These are phyloP conservation scores for Steinernema hermaphroditum DNA, from an alignment of 2,888 invertebrate genomes.

Conservation along the genomic window DNA sequence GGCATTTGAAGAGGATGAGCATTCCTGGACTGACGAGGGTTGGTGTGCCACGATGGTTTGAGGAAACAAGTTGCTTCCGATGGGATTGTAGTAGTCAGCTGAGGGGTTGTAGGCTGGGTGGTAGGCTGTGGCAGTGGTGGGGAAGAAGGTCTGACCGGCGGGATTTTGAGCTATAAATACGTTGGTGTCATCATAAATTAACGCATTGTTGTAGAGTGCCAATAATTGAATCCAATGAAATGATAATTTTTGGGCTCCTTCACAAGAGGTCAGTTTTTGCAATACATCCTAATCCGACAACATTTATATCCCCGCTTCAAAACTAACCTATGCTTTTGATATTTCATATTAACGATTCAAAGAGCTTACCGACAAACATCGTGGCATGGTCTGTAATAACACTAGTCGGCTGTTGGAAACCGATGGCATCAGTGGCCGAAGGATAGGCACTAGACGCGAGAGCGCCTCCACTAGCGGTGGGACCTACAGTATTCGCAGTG, in stretches of 20 bases:
- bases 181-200: too few relatives aligned
- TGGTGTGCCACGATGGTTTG: constrained; percentile 1
- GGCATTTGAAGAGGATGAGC: neutral
- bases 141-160: neutral
- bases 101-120: constrained; percentile 9
- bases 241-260: too few relatives aligned
- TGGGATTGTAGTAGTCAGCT: neutral
- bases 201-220: too few relatives aligned
- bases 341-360: too few relatives aligned
- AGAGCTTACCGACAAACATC: constrained; percentile 7
- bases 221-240: too few relatives aligned
- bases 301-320: too few relatives aligned
- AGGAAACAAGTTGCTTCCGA: neutral
- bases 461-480: neutral
- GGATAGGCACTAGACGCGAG: neutral
- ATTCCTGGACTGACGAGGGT: neutral
- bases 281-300: neutral
- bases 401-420: constrained; percentile 9
- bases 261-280: too few relatives aligned
- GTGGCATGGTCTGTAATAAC: constrained; percentile 5
- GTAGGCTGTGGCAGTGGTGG: too few relatives aligned
- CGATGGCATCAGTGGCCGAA: neutral
- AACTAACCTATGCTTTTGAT: too few relatives aligned
- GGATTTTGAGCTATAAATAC: constrained; percentile 10
- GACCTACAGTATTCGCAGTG: neutral